Evolutionary conservation across 30 jellyfish, hydroid and myxozoan species (phyloP).

Genomic region (Turritopsis rubra): DNA sequence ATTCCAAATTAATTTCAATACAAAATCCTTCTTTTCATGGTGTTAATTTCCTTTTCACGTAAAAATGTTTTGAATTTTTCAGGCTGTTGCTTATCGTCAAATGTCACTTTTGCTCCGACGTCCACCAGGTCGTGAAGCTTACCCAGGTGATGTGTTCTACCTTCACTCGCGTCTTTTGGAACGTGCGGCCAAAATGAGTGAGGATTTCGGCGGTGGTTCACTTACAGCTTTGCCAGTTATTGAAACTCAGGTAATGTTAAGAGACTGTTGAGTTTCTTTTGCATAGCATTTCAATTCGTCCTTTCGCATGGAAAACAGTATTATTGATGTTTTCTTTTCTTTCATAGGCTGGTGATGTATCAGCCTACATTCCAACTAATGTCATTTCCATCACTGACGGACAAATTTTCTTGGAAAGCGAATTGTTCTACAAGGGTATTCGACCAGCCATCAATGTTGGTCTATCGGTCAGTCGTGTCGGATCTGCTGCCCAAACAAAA

Average conservation of each 20-base stretch:
- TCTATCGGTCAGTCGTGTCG: conserved; percentile 99
- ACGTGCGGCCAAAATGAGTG: conserved; percentile 99
- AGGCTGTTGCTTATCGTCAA: conserved; percentile 99
- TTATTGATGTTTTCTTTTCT: too few species aligned
- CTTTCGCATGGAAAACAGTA: too few species aligned
- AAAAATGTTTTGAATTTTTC: too few species aligned
- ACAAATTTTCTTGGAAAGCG: conserved; percentile 98
- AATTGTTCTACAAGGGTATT: conserved; percentile 96
- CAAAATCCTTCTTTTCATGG: too few species aligned
- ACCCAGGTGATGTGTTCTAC: conserved; percentile 99
- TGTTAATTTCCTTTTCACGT: too few species aligned
- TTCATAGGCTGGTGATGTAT: conserved; percentile 98
- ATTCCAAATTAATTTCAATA: too few species aligned
- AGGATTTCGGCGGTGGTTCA: conserved; percentile 92
- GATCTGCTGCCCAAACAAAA: conserved; percentile 99
- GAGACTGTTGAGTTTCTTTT: not conserved
- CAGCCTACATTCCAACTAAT: conserved; percentile 99
- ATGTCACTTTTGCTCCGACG: conserved; percentile 98
- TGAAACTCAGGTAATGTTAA: conserved; percentile 83
- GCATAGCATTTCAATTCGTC: not conserved
- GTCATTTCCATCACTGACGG: conserved; percentile 99
- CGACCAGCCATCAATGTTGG: conserved; percentile 99
- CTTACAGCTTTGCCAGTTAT: conserved; percentile 98
- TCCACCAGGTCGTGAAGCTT: conserved; percentile 99
- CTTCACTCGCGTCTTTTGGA: conserved; percentile 99